Evolutionary conservation across 2,797 vertebrate genomes (phyloP), one percentile per base, ranked within the genome.

Genomic region (Hephaestus fuliginosus): DNA sequence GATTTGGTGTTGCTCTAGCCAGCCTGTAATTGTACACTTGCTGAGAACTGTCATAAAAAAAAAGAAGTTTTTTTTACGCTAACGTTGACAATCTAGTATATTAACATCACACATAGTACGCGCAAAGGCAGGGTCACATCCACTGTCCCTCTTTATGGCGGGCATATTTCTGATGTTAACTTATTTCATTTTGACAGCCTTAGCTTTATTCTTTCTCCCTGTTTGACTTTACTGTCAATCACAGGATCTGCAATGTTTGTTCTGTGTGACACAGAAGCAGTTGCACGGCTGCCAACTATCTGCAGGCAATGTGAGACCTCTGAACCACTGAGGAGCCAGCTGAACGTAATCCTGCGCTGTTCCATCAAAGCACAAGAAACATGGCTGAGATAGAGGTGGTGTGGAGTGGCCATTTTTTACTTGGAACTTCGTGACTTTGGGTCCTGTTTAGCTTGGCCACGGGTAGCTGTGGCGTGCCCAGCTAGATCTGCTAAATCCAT

Each of bases 381-480:
- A 78, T 64, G 78, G 81, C 70, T 74, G 70, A 78, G 84, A 84
- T 81, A 74, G 74, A 75, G 56, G 36, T 4, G 36, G 36, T 39
- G 8, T 39, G 36, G 85, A 82, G 75, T 75, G 83, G 84, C 76
- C 74, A 25, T 56, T 88, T 86, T 80, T 56, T 60, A 76, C 61
- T 70, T 76, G 64, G 83, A 87, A 82, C 84, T 93, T 72, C 9
- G 69, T 86, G 91, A 92, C 89, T 93, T 80, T 91, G 76, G 84
- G 91, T 90, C 83, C 80, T 94, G 89, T 95, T 96, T 95, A 85
- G 88, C 86, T 95, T 95, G 94, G 93, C 92, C 85, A 61, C 6
- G 66, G 76, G 70, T 86, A 77, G 81, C 79, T 76, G 74, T 87
- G 80, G 89, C 80, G 63, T 94, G 92, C 90, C 94, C 91, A 60